Conservation (phyloP, 1,140 invertebrate species). For the Colletes gigas region DNA sequence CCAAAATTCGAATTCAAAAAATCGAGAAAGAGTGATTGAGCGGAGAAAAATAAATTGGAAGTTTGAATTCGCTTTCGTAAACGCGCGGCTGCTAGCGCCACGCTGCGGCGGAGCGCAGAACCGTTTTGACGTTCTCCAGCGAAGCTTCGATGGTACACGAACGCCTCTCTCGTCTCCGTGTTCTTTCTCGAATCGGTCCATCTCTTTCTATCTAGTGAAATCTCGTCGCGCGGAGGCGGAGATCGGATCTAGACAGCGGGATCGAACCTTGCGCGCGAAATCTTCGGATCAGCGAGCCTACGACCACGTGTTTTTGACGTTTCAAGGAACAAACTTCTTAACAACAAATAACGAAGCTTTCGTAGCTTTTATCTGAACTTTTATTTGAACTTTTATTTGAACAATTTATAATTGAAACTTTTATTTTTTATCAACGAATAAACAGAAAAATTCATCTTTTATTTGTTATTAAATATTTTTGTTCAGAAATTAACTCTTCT, state of each 20-base stretch:
- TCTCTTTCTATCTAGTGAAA: slow-evolving; percentile 4
- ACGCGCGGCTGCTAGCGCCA: slow-evolving; percentile 72
- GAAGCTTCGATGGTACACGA: slow-evolving; percentile 77
- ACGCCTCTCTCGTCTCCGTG: slow-evolving; percentile 34
- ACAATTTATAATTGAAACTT: too few species aligned
- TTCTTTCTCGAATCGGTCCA: background rate
- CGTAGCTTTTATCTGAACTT: background rate
- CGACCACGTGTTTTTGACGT: slow-evolving; percentile 28
- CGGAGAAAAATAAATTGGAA: background rate
- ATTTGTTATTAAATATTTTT: too few species aligned
- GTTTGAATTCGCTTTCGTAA: slow-evolving; percentile 29
- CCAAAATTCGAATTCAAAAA: too few species aligned
- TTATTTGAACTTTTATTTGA: too few species aligned
- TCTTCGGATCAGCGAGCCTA: background rate
- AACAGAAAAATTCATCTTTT: too few species aligned
- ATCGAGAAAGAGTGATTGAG: background rate
- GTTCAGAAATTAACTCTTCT: too few species aligned
- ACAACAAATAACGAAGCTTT: background rate
- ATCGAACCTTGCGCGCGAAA: slow-evolving; percentile 25
- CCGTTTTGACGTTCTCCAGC: slow-evolving; percentile 70
- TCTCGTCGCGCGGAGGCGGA: slow-evolving; percentile 5
- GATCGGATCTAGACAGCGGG: background rate
- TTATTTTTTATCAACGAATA: too few species aligned
- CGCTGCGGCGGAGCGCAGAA: slow-evolving; percentile 72
- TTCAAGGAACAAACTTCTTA: background rate